Conservation (phyloP, 2,888 invertebrate genomes). For the Caenorhabditis sp. region DNA sequence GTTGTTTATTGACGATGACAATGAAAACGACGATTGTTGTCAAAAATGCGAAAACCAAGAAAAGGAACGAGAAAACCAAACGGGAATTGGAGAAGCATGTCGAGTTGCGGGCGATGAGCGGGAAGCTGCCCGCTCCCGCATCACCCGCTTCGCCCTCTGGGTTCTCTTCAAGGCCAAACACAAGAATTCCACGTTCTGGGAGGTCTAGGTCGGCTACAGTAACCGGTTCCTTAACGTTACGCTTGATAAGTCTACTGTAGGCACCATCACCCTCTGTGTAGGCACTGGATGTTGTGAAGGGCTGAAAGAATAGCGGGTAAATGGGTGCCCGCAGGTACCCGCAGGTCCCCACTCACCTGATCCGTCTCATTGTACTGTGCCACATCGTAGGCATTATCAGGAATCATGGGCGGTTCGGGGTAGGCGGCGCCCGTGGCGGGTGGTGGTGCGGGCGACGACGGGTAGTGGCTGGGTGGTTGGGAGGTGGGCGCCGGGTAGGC, state of each 20-base stretch:
- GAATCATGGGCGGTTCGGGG: slow-evolving; percentile 22
- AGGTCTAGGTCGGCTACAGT: slow-evolving; percentile 60
- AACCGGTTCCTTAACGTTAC: slow-evolving; percentile 38
- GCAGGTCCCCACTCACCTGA: slow-evolving; percentile 3
- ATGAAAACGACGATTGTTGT: slow-evolving; percentile 33
- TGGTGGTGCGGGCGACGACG: slow-evolving; percentile 39
- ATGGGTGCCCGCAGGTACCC: too few relatives aligned
- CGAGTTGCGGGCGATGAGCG: slow-evolving; percentile 16
- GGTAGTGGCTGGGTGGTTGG: slow-evolving; percentile 31
- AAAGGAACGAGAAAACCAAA: slow-evolving; percentile 30
- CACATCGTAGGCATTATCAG: not conserved
- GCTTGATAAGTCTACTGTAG: slow-evolving; percentile 32
- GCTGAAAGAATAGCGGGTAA: slow-evolving; percentile 10
- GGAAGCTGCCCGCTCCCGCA: slow-evolving; percentile 3
- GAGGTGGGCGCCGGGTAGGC: too few relatives aligned
- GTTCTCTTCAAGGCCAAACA: slow-evolving; percentile 56
- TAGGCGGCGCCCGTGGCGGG: slow-evolving; percentile 32
- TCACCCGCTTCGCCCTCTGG: slow-evolving; percentile 29
- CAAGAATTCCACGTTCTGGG: slow-evolving; percentile 54
- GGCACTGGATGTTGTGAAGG: slow-evolving; percentile 41
- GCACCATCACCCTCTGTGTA: slow-evolving; percentile 32
- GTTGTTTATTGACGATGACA: slow-evolving; percentile 41
- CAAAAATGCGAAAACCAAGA: slow-evolving; percentile 28
- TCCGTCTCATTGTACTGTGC: slow-evolving; percentile 36
- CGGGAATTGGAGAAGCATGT: slow-evolving; percentile 46